Base-by-base conservation (phyloP, 2,113 vertebrate species). In the Solea senegalensis region DNA sequence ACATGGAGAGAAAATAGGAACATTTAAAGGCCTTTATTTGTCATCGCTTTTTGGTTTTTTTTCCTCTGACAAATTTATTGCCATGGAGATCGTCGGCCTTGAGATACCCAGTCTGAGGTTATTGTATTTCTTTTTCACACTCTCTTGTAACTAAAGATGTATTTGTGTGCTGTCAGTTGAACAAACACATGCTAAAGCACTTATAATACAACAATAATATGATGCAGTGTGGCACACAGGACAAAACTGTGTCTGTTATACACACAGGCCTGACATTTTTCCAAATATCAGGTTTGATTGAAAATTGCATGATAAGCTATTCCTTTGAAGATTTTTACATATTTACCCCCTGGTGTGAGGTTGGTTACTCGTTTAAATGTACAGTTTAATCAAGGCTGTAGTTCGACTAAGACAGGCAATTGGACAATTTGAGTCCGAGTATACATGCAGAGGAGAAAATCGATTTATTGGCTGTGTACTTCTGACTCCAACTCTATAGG, bases 11-110 rank as follows among this genome's bases (percentile, higher is more conserved):
- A 90, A 91, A 90, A 90, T 72, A 79, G 80, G 80, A 86, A 77
- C 89, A 83, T 91, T 89, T 89, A 86, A 90, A 88, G 82, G 73
- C 72, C 81, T 84, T 83, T 89, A 87, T 92, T 92, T 87, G 76
- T 89, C 88, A 89, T 90, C 39, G 72, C 86, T 88, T 90, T 21
- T 21, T 21, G 21, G 1, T 21, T 21, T 21, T 21, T 78, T 56
- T 53, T 9, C 55, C 81, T 72, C 49, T 54, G 82, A 85, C 64
- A 82, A 83, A 90, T 91, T 61, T 82, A 88, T 90, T 80, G 83
- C 72, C 57, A n/a, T n/a, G 53, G 63, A 65, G 74, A 85, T 80
- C 14, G 68, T 50, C 48, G 69, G 78, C 82, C 78, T 80, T 75
- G 63, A 78, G 66, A 55, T 73, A 81, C 53, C 54, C 53, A 6